These are phyloP conservation scores for Pristionchus japonicus DNA, from an alignment of 2,888 invertebrate species.

Conservation along the genomic window DNA sequence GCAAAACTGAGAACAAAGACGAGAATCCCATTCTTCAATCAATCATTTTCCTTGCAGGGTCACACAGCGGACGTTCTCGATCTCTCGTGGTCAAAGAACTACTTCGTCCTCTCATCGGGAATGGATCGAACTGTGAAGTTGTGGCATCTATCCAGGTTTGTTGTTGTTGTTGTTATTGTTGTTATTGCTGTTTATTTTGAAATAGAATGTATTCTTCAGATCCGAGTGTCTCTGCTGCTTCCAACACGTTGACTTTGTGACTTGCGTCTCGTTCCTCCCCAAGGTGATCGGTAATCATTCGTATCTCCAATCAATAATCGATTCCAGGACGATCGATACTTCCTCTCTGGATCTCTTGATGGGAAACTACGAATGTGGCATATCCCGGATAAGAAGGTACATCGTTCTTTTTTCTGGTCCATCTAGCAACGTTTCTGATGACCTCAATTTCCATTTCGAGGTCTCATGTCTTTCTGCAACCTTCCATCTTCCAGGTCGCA, in stretches of 20 bases:
- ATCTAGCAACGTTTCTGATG: background rate
- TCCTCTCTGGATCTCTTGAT: slow-evolving; percentile 95
- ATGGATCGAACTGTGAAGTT: slow-evolving; percentile 87
- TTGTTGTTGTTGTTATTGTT: too few relatives aligned
- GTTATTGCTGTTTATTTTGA: too few relatives aligned
- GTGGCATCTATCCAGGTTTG: slow-evolving; percentile 89
- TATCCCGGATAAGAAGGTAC: slow-evolving; percentile 97
- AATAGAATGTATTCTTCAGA: slow-evolving; percentile 75
- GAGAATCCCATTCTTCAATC: too few relatives aligned
- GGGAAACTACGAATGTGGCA: slow-evolving; percentile 99
- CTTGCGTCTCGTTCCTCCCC: slow-evolving; percentile 98
- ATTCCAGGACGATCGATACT: slow-evolving; percentile 85
- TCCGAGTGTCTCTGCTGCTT: slow-evolving; percentile 98
- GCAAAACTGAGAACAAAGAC: too few relatives aligned
- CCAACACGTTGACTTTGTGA: slow-evolving; percentile 98
- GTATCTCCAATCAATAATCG: too few relatives aligned
- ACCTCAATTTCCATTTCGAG: background rate
- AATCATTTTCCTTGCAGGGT: slow-evolving; percentile 81
- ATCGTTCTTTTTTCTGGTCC: too few relatives aligned
- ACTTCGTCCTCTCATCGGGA: slow-evolving; percentile 71
- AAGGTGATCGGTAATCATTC: too few relatives aligned
- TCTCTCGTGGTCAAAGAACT: slow-evolving; percentile 94
- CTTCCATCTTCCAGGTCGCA: slow-evolving; percentile 53
- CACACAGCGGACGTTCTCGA: slow-evolving; percentile 96
- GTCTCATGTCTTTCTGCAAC: background rate